Evolutionary conservation across 1,140 invertebrate species (phyloP).

Genomic region (Probaryconus sp.): DNA sequence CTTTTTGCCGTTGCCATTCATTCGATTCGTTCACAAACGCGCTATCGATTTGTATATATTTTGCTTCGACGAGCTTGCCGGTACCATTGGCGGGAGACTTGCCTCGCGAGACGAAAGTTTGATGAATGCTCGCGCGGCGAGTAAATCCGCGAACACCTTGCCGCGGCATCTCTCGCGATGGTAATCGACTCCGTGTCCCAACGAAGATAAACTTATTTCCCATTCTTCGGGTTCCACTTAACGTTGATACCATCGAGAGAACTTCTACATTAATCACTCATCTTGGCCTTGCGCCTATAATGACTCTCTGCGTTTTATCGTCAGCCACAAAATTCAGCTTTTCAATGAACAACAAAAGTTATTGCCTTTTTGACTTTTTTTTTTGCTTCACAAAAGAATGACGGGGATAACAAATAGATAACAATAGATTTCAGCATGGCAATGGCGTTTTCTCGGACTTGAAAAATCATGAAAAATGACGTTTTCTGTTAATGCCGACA

Average conservation of each 20-base stretch:
- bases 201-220: constrained; percentile 57
- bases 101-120: constrained; percentile 33
- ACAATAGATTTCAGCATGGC: background rate
- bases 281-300: constrained; percentile 43
- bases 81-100: constrained; percentile 16
- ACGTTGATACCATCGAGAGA: constrained; percentile 45
- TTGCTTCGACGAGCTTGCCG: constrained; percentile 10
- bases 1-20: background rate
- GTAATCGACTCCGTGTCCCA: constrained; percentile 40
- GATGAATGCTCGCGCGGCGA: constrained; percentile 28
- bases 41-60: constrained; percentile 46
- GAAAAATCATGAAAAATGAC: constrained; percentile 16
- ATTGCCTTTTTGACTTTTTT: constrained; percentile 24
- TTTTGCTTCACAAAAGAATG: background rate
- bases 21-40: constrained; percentile 2
- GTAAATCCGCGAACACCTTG: constrained; percentile 40
- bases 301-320: constrained; percentile 29
- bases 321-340: constrained; percentile 27
- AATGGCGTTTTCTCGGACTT: constrained; percentile 5
- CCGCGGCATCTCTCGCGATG: constrained; percentile 21
- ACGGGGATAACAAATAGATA: background rate
- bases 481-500: constrained; percentile 7
- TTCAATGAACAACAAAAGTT: too few species aligned
- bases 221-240: constrained; percentile 29
- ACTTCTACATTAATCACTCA: constrained; percentile 63